These are phyloP conservation scores for Clytia hemisphaerica DNA, from an alignment of 30 jellyfish, hydroid and myxozoan genomes.

Conservation along the genomic window DNA sequence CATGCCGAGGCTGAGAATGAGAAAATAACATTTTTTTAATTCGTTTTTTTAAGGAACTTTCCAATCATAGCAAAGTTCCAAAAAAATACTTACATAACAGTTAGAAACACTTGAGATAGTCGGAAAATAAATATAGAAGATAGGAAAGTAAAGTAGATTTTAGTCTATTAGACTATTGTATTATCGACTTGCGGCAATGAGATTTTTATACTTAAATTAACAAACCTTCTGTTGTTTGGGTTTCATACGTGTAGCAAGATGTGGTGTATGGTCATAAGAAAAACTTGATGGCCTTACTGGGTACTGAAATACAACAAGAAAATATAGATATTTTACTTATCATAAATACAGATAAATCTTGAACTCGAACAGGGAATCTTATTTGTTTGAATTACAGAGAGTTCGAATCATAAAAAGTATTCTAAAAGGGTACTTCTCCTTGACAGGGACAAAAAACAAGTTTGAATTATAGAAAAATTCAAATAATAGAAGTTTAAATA, in stretches of 20 bases:
- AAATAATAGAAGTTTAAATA: no score
- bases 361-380: no score
- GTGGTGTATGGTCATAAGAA: constrained; percentile 66
- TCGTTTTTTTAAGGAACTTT: no score
- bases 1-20: no score
- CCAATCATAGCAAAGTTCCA: no score
- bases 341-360: neutral
- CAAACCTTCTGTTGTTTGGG: constrained; percentile 76
- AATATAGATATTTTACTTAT: neutral
- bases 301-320: constrained; percentile 43
- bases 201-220: neutral
- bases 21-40: no score
- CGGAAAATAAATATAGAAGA: neutral
- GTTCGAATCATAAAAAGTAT: no score
- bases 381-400: neutral
- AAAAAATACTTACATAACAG: no score
- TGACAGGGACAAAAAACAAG: no score
- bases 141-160: neutral
- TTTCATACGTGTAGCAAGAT: constrained; percentile 58
- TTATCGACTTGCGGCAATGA: neutral
- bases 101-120: neutral
- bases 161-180: neutral
- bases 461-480: no score
- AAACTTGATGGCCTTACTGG: constrained; percentile 89
- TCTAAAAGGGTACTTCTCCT: neutral